These are phyloP conservation scores for Aphidius gifuensis DNA, from an alignment of 1,140 invertebrate genomes.

Conservation along the genomic window DNA sequence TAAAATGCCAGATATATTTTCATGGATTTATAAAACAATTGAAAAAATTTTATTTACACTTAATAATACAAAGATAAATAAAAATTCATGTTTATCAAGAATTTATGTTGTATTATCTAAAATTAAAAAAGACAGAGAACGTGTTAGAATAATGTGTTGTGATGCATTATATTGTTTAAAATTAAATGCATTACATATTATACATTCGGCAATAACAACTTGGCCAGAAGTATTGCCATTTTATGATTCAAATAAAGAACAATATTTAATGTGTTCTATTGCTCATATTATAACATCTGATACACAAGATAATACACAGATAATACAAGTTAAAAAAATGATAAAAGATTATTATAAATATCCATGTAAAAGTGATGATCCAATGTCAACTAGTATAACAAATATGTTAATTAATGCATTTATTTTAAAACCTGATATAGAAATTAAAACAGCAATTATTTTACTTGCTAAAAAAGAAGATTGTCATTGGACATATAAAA, in stretches of 20 bases:
- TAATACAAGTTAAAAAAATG: slow-evolving; percentile 32
- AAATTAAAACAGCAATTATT: slow-evolving; percentile 37
- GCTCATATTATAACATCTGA: slow-evolving; percentile 31
- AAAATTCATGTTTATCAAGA: slow-evolving; percentile 33
- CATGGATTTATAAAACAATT: slow-evolving; percentile 35
- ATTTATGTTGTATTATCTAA: slow-evolving; percentile 39
- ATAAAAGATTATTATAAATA: slow-evolving; percentile 39
- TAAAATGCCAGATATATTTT: slow-evolving; percentile 29
- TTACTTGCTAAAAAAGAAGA: slow-evolving; percentile 44
- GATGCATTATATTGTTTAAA: slow-evolving; percentile 46
- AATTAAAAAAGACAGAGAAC: slow-evolving; percentile 47
- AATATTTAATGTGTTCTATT: slow-evolving; percentile 38
- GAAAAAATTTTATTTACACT: slow-evolving; percentile 41
- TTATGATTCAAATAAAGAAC: slow-evolving; percentile 32
- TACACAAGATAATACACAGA: slow-evolving; percentile 22
- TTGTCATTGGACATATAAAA: slow-evolving; percentile 35
- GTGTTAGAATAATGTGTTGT: slow-evolving; percentile 43
- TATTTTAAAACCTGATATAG: slow-evolving; percentile 27
- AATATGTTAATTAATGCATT: slow-evolving; percentile 32
- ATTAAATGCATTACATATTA: slow-evolving; percentile 32
- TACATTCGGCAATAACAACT: slow-evolving; percentile 37
- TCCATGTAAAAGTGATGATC: slow-evolving; percentile 23
- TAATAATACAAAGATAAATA: neutral
- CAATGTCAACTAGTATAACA: slow-evolving; percentile 22
- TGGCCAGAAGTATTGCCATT: slow-evolving; percentile 48